phyloP scores from a whole-genome alignment of 2,113 vertebrate genomes.

The human (Homo sapiens) region GRCh38 chr18:73425501-73426000 shows the following conservation, averaged over 20 bases:
- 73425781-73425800: neutral
- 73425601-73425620: neutral
- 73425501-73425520: neutral
- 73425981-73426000: too few relatives aligned
- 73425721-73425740: neutral
- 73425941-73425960: too few relatives aligned
- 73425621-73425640: neutral
- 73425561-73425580: neutral
- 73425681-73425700: neutral
- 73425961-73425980: too few relatives aligned
- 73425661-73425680: neutral
- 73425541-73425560: neutral
- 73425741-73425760: neutral
- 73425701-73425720: neutral
- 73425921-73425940: too few relatives aligned
- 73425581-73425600: neutral
- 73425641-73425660: neutral
- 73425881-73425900: too few relatives aligned
- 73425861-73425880: too few relatives aligned
- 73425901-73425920: too few relatives aligned
- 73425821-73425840: too few relatives aligned
- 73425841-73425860: too few relatives aligned
- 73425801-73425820: neutral
- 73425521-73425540: neutral
- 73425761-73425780: neutral